Conservation (phyloP, 1,140 invertebrate genomes). For the Meloidogyne exigua region DNA sequence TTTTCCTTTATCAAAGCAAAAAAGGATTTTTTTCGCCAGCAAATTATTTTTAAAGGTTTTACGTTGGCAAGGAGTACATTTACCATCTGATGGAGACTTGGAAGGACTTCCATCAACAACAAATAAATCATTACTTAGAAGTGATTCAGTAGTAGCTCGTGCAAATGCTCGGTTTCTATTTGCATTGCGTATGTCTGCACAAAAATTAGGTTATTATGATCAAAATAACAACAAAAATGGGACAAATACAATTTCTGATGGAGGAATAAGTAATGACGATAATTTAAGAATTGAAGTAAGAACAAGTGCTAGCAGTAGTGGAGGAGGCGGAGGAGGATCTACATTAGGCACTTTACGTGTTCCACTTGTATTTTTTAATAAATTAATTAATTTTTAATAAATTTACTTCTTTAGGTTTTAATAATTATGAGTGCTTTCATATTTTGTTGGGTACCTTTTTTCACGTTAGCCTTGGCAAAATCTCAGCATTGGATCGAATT, state of each 20-base stretch:
- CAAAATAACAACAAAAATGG: conserved; percentile 1
- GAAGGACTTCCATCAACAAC: conserved; percentile 3
- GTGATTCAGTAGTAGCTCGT: conserved; percentile 4
- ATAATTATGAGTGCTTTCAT: conserved; percentile 76
- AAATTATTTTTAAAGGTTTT: conserved; percentile 6
- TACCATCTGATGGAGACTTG: conserved; percentile 3
- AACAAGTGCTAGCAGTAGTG: conserved; percentile 85
- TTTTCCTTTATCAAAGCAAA: not conserved
- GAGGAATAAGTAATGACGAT: conserved; percentile 8
- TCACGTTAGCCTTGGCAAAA: conserved; percentile 68
- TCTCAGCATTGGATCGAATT: conserved; percentile 39
- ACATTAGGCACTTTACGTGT: conserved; percentile 6
- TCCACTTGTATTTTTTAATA: not conserved
- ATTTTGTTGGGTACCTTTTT: conserved; percentile 92
- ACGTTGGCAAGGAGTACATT: conserved; percentile 22
- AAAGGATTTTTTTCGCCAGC: too few species aligned
- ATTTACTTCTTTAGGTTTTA: conserved; percentile 3
- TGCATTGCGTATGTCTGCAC: conserved; percentile 6
- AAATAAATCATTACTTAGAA: conserved; percentile 3
- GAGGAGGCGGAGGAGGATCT: conserved; percentile 67
- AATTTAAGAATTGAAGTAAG: conserved; percentile 44
- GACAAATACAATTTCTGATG: not conserved
- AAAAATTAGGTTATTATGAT: conserved; percentile 4
- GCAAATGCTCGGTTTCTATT: conserved; percentile 18
- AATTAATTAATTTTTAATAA: not conserved